Conservation (phyloP, 2,113 vertebrate species). For the Peromyscus leucopus region DNA sequence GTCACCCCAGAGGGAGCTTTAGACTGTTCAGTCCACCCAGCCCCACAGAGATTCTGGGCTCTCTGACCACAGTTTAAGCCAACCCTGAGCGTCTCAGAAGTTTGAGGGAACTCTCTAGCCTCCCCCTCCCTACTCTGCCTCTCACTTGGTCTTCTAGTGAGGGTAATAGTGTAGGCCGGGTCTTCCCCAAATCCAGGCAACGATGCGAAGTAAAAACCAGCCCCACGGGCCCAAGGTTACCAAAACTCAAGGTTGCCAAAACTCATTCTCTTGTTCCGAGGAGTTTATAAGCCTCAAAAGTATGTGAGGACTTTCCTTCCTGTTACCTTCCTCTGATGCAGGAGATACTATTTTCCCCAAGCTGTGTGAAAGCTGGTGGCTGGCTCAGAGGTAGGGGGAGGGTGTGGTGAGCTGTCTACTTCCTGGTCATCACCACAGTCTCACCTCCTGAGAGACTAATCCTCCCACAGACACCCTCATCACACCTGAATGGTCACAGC, state of each 20-base stretch:
- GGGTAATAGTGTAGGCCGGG: not conserved
- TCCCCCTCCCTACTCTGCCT: too few species aligned
- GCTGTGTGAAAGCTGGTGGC: not conserved
- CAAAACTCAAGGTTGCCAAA: not conserved
- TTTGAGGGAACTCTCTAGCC: not conserved
- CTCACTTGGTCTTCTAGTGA: not conserved
- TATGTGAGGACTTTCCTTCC: not conserved
- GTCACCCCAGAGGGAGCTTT: not conserved
- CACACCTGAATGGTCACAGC: not conserved
- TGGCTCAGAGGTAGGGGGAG: not conserved
- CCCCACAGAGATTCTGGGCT: not conserved
- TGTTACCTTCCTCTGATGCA: not conserved
- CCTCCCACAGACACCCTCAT: slow-evolving; percentile 12
- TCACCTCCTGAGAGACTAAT: not conserved
- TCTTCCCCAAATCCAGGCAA: not conserved
- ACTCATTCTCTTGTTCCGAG: not conserved
- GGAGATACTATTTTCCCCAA: not conserved
- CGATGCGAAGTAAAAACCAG: not conserved
- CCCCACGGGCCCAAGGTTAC: not conserved
- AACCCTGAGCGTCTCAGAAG: not conserved
- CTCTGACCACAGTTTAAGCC: not conserved
- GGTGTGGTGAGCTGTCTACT: not conserved
- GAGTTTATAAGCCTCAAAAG: not conserved
- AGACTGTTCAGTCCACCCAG: not conserved
- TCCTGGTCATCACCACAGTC: not conserved